These are phyloP conservation scores for Phalacrocorax pelagicus DNA, from an alignment of 2,113 vertebrate genomes.

Conservation along the genomic window DNA sequence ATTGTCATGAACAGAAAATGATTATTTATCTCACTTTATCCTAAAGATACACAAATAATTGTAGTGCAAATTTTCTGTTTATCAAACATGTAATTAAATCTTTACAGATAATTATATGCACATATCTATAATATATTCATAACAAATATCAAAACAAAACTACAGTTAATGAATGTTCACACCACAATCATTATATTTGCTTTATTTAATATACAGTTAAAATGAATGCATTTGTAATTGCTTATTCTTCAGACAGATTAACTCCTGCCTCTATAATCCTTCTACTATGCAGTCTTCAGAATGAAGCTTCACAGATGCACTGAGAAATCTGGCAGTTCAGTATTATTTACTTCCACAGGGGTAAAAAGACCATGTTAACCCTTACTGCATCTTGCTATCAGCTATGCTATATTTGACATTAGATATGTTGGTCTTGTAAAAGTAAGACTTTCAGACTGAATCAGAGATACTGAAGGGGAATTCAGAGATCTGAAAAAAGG, in stretches of 20 bases:
- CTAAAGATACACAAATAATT: background rate
- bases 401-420: background rate
- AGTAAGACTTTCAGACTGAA: background rate
- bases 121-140: background rate
- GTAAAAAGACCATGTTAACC: background rate
- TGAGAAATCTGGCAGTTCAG: background rate
- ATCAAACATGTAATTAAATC: background rate
- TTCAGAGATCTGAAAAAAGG: background rate
- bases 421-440: background rate
- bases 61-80: background rate
- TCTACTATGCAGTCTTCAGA: constrained; percentile 1
- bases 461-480: background rate
- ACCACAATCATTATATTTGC: background rate
- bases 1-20: background rate
- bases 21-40: background rate
- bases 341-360: background rate
- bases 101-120: background rate
- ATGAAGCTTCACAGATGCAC: background rate
- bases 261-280: background rate
- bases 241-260: constrained; percentile 59
- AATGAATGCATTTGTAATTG: constrained; percentile 61
- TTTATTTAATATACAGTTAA: constrained; percentile 50
- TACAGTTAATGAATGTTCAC: background rate
- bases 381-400: background rate
- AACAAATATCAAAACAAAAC: background rate